Conservation (phyloP, 2,113 vertebrate genomes). For the Furnarius figulus region DNA sequence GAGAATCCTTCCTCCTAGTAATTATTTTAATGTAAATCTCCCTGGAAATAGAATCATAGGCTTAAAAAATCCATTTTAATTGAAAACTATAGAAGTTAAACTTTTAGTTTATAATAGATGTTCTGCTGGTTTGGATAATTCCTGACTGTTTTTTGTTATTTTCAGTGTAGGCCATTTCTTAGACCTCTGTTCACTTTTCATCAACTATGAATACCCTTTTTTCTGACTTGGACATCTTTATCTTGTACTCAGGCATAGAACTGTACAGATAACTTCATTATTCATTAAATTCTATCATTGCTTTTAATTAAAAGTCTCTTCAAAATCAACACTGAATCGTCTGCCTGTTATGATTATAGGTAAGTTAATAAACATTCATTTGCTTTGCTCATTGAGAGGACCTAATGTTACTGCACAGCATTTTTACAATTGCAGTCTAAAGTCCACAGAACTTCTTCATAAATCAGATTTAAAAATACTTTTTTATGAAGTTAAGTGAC, state of each 20-base stretch:
- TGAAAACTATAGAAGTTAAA: background rate
- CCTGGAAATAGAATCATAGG: background rate
- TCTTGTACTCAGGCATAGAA: background rate
- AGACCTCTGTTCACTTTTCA: background rate
- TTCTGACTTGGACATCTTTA: background rate
- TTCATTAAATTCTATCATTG: background rate
- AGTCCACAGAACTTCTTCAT: background rate
- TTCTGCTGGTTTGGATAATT: background rate
- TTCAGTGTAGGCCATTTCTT: background rate
- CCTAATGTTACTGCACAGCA: background rate
- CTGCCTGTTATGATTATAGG: background rate
- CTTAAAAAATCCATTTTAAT: background rate
- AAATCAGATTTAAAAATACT: constrained; percentile 14
- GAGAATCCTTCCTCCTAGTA: background rate
- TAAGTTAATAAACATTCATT: constrained; percentile 8
- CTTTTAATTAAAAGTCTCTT: constrained; percentile 8
- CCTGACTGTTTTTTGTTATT: background rate
- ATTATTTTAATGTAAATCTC: background rate
- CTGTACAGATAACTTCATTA: background rate
- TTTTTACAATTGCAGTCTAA: background rate
- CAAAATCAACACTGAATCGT: background rate
- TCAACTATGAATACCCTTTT: background rate
- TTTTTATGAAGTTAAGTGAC: constrained; percentile 39
- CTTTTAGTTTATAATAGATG: background rate
- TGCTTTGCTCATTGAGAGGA: background rate